Evolutionary conservation across 2,797 vertebrate species (phyloP).

Genomic region (Xyrichtys novacula): DNA sequence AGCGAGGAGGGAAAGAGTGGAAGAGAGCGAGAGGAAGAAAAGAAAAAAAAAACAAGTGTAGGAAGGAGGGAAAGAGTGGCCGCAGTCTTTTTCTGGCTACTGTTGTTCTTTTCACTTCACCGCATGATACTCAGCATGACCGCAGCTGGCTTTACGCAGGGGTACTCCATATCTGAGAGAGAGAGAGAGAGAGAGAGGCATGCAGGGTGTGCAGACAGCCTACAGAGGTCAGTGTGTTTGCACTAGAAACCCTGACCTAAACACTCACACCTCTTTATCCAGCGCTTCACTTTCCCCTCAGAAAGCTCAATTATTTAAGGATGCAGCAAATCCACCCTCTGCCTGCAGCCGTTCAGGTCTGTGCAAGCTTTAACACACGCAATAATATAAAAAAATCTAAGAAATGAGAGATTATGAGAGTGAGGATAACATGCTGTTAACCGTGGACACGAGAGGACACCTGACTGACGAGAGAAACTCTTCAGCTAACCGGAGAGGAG

Average conservation of each 20-base stretch:
- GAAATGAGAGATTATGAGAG: no score
- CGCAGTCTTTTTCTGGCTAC: conserved; percentile 80
- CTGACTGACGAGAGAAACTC: no score
- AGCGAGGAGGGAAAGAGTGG: conserved; percentile 5
- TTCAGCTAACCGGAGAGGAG: no score
- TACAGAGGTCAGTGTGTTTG: conserved; percentile 68
- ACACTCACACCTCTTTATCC: no score
- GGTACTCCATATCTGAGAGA: conserved; percentile 36
- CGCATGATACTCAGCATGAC: conserved; percentile 66
- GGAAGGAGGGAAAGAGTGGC: conserved; percentile 38
- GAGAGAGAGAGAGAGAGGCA: conserved; percentile 4
- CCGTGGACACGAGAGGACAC: no score
- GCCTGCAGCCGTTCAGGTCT: no score
- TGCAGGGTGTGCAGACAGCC: conserved; percentile 51
- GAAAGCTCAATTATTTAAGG: no score
- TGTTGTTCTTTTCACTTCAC: conserved; percentile 71
- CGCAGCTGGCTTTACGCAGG: conserved; percentile 51
- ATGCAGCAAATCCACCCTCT: no score
- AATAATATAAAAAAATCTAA: no score
- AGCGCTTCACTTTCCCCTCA: no score
- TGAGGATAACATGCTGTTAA: no score
- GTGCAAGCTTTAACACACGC: no score
- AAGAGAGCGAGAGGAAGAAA: conserved; percentile 24
- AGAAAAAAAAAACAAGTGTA: conserved; percentile 19
- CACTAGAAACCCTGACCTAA: neutral